These are phyloP conservation scores for Lepeophtheirus nordmannii DNA, from an alignment of 2,888 invertebrate genomes.

Conservation along the genomic window DNA sequence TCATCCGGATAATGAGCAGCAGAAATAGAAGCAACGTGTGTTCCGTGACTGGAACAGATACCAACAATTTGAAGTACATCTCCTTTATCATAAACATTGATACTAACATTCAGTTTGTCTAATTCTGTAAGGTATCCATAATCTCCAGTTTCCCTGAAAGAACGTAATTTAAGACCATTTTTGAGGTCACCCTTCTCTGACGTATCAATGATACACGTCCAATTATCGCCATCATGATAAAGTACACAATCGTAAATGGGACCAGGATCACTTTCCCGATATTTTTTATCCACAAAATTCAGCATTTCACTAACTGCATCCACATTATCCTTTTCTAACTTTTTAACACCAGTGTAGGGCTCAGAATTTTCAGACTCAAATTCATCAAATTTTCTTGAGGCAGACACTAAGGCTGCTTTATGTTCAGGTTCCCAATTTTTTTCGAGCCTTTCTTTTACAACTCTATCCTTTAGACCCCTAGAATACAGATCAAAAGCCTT, in stretches of 20 bases:
- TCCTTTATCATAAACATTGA: slow-evolving; percentile 81
- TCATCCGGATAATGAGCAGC: slow-evolving; percentile 71
- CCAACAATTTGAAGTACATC: slow-evolving; percentile 80
- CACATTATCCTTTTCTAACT: slow-evolving; percentile 69
- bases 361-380: slow-evolving; percentile 53
- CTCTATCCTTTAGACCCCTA: slow-evolving; percentile 59
- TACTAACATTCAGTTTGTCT: slow-evolving; percentile 69
- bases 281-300: slow-evolving; percentile 63
- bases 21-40: slow-evolving; percentile 92
- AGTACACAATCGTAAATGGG: slow-evolving; percentile 84
- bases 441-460: slow-evolving; percentile 59
- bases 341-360: slow-evolving; percentile 42
- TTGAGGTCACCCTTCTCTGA: slow-evolving; percentile 62
- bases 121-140: slow-evolving; percentile 56
- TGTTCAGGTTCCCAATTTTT: slow-evolving; percentile 71
- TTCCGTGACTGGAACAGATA: slow-evolving; percentile 87
- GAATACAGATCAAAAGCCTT: slow-evolving; percentile 74
- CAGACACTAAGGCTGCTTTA: slow-evolving; percentile 59
- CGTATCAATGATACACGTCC: slow-evolving; percentile 77
- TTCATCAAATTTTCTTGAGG: slow-evolving; percentile 50
- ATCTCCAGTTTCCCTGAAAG: slow-evolving; percentile 62
- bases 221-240: slow-evolving; percentile 73
- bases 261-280: slow-evolving; percentile 38
- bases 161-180: slow-evolving; percentile 59
- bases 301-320: slow-evolving; percentile 66